Conservation (phyloP, 2,113 vertebrate species). For the Xyliphius kryptos region DNA sequence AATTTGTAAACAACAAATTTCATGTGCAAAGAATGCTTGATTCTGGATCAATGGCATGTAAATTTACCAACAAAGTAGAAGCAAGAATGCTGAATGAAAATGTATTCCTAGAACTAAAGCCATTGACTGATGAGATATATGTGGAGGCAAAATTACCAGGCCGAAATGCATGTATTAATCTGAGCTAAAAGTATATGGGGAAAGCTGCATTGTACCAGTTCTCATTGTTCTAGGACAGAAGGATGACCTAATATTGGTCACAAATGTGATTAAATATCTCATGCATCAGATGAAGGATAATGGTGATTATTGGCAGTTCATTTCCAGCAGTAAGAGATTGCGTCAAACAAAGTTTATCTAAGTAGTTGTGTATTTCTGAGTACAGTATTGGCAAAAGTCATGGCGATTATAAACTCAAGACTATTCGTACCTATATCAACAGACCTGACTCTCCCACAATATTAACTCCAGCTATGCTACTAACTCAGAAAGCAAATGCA, state of each 20-base stretch:
- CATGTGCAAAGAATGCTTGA: constrained; percentile 22
- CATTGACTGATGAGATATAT: neutral
- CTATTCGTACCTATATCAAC: no score
- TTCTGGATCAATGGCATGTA: constrained; percentile 30
- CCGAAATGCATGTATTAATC: no score
- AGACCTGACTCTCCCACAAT: no score
- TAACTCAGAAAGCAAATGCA: no score
- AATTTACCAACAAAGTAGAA: constrained; percentile 23
- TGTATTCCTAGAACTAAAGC: neutral
- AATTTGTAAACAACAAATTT: neutral
- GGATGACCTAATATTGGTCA: constrained; percentile 2
- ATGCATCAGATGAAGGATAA: neutral
- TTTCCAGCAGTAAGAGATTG: neutral
- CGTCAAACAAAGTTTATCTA: no score
- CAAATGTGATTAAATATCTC: constrained; percentile 11
- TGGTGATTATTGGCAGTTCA: constrained; percentile 4
- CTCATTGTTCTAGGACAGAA: constrained; percentile 3
- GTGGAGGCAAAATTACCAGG: no score
- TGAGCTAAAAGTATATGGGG: no score
- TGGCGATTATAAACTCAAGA: no score
- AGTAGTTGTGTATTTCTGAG: no score
- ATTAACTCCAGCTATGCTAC: no score
- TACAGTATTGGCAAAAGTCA: no score
- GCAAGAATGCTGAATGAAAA: constrained; percentile 12
- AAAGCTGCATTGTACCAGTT: no score